Evolutionary conservation across 2,888 invertebrate genomes (phyloP).

Genomic region (Pycnomerus fuliginosus): DNA sequence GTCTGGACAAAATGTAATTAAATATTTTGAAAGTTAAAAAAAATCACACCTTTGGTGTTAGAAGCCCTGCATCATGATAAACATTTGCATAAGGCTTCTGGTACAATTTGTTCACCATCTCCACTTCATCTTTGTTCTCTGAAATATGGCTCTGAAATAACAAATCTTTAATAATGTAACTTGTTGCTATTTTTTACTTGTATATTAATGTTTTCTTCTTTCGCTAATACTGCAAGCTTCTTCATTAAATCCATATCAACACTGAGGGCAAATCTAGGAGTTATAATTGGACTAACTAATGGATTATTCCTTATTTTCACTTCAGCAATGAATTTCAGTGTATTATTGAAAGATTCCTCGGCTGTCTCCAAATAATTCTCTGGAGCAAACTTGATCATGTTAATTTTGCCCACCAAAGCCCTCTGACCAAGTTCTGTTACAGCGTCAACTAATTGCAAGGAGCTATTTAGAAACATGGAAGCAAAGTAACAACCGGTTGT

Average conservation of each 20-base stretch:
- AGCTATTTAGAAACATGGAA: constrained; percentile 71
- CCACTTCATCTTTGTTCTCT: constrained; percentile 74
- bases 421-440: constrained; percentile 70
- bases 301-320: constrained; percentile 63
- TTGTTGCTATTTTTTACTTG: constrained; percentile 59
- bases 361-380: constrained; percentile 64
- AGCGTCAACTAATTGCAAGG: constrained; percentile 68
- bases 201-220: constrained; percentile 65
- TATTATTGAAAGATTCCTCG: constrained; percentile 61
- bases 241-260: constrained; percentile 72
- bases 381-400: constrained; percentile 64
- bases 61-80: constrained; percentile 71
- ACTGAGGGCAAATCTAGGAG: constrained; percentile 83
- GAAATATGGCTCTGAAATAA: constrained; percentile 78
- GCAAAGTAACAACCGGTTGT: constrained; percentile 90
- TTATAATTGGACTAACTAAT: constrained; percentile 74
- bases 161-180: constrained; percentile 6
- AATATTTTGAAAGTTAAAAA: constrained; percentile 14
- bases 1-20: constrained; percentile 54
- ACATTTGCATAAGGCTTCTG: constrained; percentile 69
- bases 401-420: constrained; percentile 85
- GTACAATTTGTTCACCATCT: constrained; percentile 61
- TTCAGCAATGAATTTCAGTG: constrained; percentile 62
- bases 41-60: constrained; percentile 64
- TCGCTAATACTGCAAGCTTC: constrained; percentile 67